phyloP scores from a whole-genome alignment of 2,113 vertebrate genomes.

The Hypanus sabinus region DNA sequence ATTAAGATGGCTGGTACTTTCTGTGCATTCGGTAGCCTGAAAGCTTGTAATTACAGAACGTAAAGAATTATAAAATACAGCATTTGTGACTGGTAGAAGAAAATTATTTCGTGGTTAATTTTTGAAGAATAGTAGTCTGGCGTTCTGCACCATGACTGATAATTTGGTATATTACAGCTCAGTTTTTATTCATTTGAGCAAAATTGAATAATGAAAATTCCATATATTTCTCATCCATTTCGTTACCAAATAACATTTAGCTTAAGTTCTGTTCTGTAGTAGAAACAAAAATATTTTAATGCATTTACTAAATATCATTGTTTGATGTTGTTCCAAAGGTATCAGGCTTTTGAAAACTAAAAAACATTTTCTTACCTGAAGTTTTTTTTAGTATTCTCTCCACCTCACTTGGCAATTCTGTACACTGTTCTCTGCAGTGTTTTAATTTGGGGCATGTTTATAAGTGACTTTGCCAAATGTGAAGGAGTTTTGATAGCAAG shows the following conservation, averaged over 20 bases:
- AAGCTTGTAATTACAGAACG: background rate
- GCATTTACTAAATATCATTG: background rate
- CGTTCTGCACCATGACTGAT: background rate
- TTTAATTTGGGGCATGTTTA: background rate
- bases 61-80: background rate
- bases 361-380: background rate
- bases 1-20: background rate
- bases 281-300: background rate
- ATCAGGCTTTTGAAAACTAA: background rate
- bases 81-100: background rate
- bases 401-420: background rate
- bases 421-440: background rate
- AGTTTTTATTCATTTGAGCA: background rate
- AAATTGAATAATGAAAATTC: background rate
- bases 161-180: background rate
- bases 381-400: background rate
- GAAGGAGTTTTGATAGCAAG: background rate
- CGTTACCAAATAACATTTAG: background rate
- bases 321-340: background rate
- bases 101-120: background rate
- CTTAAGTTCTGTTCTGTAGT: background rate
- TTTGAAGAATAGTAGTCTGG: background rate
- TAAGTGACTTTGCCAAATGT: background rate
- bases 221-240: background rate
- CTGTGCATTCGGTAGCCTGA: background rate